Percentiles rank a stretch among this genome's conserved stretches.
phyloP scores from a whole-genome alignment of 1,140 invertebrate genomes.

The Drosophila murphyi region DNA sequence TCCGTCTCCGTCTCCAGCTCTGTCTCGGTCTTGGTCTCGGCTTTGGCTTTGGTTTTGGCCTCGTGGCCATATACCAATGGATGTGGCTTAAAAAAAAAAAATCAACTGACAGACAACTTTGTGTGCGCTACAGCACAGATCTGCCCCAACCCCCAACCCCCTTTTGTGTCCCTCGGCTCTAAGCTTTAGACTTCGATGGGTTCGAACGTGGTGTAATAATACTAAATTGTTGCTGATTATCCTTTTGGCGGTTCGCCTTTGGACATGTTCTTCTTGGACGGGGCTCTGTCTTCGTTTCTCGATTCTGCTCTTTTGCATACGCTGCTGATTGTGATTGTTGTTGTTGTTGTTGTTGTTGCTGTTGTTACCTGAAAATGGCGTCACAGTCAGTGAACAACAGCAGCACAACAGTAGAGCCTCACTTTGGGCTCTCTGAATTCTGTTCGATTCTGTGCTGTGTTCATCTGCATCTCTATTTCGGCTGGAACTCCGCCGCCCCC shows the following conservation, averaged over 20 bases:
- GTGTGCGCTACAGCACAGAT: slow-evolving; percentile 40
- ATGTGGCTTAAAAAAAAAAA: slow-evolving; percentile 41
- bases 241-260: slow-evolving; percentile 84
- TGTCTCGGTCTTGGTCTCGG: slow-evolving; percentile 5
- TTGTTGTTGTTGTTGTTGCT: slow-evolving; percentile 34
- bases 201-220: slow-evolving; percentile 84
- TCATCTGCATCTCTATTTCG: slow-evolving; percentile 77
- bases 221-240: slow-evolving; percentile 85
- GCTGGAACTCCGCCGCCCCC: slow-evolving; percentile 25
- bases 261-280: slow-evolving; percentile 58
- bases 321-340: slow-evolving; percentile 8
- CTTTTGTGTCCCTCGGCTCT: neutral
- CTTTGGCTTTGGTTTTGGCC: slow-evolving; percentile 2
- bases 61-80: slow-evolving; percentile 30
- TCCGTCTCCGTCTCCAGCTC: slow-evolving; percentile 32
- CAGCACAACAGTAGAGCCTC: slow-evolving; percentile 14
- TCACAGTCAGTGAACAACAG: slow-evolving; percentile 69
- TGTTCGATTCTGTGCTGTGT: slow-evolving; percentile 5
- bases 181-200: slow-evolving; percentile 64
- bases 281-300: slow-evolving; percentile 30
- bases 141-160: too few species aligned
- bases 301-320: slow-evolving; percentile 69
- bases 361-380: slow-evolving; percentile 72
- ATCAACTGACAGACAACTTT: slow-evolving; percentile 74
- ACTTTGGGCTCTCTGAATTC: slow-evolving; percentile 20